Percentiles rank a stretch among this genome's conserved stretches.
phyloP scores from a whole-genome alignment of 2,113 vertebrate genomes.

The Vulpes lagopus region DNA sequence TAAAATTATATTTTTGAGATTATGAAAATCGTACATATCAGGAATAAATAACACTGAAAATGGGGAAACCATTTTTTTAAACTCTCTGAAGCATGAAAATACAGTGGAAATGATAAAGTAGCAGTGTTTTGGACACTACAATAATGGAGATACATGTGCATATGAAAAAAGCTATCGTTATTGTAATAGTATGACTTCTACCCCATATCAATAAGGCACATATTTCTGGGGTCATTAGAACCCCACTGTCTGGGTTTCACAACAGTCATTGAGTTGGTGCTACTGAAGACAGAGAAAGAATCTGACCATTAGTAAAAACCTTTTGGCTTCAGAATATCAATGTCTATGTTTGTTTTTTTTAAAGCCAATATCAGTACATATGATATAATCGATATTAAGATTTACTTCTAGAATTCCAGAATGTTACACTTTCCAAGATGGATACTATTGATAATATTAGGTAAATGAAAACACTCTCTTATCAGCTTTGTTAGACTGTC shows the following conservation, averaged over 20 bases:
- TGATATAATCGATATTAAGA: not conserved
- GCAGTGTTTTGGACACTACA: not conserved
- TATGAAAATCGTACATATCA: not conserved
- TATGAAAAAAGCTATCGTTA: not conserved
- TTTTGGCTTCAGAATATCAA: not conserved
- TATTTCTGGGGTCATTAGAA: not conserved
- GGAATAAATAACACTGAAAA: not conserved
- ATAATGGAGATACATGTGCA: not conserved
- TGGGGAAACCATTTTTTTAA: not conserved
- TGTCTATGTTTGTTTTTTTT: not conserved
- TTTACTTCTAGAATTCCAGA: constrained; percentile 52
- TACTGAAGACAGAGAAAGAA: not conserved
- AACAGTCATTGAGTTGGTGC: not conserved
- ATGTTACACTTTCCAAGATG: not conserved
- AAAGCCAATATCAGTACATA: not conserved
- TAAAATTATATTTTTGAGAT: not conserved
- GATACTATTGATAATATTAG: not conserved
- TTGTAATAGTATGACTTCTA: not conserved
- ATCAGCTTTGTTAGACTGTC: not conserved
- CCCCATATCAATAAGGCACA: not conserved
- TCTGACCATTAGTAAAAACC: not conserved
- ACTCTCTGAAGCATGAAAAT: not conserved
- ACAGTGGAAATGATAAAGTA: not conserved
- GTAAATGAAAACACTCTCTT: not conserved
- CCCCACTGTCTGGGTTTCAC: not conserved